Percentiles rank a stretch among this genome's conserved stretches.
phyloP scores from a whole-genome alignment of 1,140 invertebrate genomes.

The Asobara japonica region DNA sequence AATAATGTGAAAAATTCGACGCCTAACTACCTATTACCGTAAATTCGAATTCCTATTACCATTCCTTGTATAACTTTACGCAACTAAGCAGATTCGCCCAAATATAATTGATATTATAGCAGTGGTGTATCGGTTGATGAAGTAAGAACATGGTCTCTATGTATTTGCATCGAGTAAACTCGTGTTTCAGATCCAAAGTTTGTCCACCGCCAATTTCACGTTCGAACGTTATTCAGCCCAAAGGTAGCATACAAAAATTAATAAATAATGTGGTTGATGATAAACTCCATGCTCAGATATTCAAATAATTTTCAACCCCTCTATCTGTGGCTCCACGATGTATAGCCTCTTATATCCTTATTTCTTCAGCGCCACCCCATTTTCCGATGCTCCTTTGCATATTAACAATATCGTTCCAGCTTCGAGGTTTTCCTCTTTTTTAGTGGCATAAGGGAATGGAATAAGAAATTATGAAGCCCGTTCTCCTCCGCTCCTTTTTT shows the following conservation, averaged over 20 bases:
- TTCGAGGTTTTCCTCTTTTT: slow-evolving; percentile 9
- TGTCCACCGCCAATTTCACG: no score
- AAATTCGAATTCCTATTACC: no score
- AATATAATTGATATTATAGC: no score
- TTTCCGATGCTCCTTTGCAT: slow-evolving; percentile 66
- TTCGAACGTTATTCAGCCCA: no score
- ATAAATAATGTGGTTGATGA: slow-evolving; percentile 4
- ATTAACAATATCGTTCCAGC: slow-evolving; percentile 65
- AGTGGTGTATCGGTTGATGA: no score
- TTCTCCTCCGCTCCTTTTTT: slow-evolving; percentile 36
- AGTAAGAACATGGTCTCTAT: no score
- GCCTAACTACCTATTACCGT: no score
- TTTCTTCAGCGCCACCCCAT: slow-evolving; percentile 62
- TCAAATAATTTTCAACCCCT: slow-evolving; percentile 18
- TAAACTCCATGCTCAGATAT: neutral
- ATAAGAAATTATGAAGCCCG: slow-evolving; percentile 66
- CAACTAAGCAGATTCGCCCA: no score
- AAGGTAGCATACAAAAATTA: neutral
- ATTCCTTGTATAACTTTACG: no score
- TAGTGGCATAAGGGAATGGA: slow-evolving; percentile 33
- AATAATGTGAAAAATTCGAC: no score
- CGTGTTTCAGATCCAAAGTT: no score
- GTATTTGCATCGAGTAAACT: no score
- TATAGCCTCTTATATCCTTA: slow-evolving; percentile 53
- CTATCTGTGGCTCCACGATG: slow-evolving; percentile 7